phyloP scores from a whole-genome alignment of 2,797 vertebrate species.

The Gallinago nigripennis region DNA sequence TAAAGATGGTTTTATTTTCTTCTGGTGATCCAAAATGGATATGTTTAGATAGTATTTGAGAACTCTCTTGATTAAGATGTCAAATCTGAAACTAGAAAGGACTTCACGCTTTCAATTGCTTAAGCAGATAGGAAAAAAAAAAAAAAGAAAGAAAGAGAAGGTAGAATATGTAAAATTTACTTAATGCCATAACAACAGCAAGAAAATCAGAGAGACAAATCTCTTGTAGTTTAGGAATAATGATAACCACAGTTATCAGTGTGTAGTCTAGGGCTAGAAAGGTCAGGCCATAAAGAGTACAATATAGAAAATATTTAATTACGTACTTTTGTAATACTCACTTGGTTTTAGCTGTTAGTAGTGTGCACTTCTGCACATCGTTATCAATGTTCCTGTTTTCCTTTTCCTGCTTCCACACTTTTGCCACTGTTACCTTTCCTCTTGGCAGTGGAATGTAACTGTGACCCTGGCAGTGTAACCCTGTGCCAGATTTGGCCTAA shows the following conservation, averaged over 20 bases:
- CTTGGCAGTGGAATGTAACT: neutral
- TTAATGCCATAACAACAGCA: neutral
- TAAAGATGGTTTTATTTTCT: neutral
- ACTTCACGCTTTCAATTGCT: neutral
- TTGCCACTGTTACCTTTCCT: neutral
- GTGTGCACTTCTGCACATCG: neutral
- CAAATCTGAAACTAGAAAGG: neutral
- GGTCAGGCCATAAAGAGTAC: neutral
- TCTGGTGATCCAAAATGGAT: neutral
- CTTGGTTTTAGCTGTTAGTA: neutral
- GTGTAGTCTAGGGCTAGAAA: neutral
- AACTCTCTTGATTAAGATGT: neutral
- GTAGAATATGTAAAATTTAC: neutral
- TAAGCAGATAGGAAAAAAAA: neutral
- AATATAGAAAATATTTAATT: neutral
- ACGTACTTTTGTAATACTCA: neutral
- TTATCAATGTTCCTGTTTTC: neutral
- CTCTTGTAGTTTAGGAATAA: neutral
- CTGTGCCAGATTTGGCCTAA: neutral
- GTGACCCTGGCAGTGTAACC: neutral
- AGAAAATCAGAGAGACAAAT: neutral
- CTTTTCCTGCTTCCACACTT: neutral
- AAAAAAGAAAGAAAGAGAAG: neutral
- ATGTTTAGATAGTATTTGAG: neutral
- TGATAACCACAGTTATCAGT: neutral